Base-by-base conservation (phyloP, 2,797 vertebrate genomes). In the Tokudaia tokunoshimensis region DNA sequence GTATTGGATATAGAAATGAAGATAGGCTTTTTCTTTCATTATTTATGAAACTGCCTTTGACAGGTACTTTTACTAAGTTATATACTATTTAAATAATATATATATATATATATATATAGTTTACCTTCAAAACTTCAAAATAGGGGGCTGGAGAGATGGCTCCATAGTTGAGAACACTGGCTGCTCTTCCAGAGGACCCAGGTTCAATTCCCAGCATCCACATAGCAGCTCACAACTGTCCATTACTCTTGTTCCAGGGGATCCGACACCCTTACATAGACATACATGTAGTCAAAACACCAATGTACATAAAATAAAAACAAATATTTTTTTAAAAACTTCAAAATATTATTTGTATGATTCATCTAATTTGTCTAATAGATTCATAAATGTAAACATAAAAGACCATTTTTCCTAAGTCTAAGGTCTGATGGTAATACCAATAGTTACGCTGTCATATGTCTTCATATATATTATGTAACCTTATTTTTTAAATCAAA, bases 11-110 rank as follows among this genome's bases (percentile, higher is more conserved):
- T 95, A 96, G 95, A 97, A 90, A 78, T 81, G 52, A 76, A 96
- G 86, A 85, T 59, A 57, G 81, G 61, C 94, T 96, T 92, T 96
- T 86, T 94, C 78, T 76, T 89, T 96, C 55, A 78, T 95, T 96
- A 97, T 92, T 96, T 96, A 92, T 26, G 63, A 94, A 97, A 96
- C 91, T 97, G 86, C 41, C 67, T 88, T 80, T 96, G 95, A 89
- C 95, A 96, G 80, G 80, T 88, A 61, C 74, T 87, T 96, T 97
- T 82, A 57, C 76, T 79, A 91, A 96, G 65, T 94, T 94, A 90
- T 55, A 2, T 67, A 84, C 93, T 52, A 63, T 89, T 92, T 76
- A 85, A 85, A 82, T 96, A 12, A 52, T 52, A 52, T 97, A 96
- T n/a, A n/a, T 91, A 88, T 90, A 93, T 63, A 84, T 41, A 92